These are phyloP conservation scores for Ectemnius cavifrons DNA, from an alignment of 2,888 invertebrate species.

Conservation along the genomic window DNA sequence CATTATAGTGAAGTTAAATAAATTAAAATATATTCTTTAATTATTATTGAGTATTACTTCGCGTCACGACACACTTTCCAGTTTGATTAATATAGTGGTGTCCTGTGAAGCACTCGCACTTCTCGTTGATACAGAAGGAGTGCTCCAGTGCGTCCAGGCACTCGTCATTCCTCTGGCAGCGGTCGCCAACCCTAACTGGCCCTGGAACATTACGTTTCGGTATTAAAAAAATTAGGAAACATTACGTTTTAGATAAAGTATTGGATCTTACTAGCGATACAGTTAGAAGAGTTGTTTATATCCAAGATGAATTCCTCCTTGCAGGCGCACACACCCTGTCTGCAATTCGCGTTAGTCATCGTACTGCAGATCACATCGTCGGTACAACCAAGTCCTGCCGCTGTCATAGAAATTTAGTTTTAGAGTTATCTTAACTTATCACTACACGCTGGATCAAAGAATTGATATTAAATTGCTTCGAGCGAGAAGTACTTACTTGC, in stretches of 20 bases:
- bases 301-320: conserved; percentile 60
- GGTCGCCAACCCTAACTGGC: conserved; percentile 55
- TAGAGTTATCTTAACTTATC: too few species aligned
- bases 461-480: too few species aligned
- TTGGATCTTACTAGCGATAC: conserved; percentile 59
- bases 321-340: conserved; percentile 63
- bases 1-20: not conserved
- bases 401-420: conserved; percentile 28
- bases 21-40: conserved; percentile 1
- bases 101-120: conserved; percentile 56
- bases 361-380: conserved; percentile 45
- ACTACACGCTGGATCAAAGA: not conserved
- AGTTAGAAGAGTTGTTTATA: conserved; percentile 65
- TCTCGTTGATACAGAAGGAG: conserved; percentile 57
- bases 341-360: conserved; percentile 64
- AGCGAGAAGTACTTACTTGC: conserved; percentile 61
- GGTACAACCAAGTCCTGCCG: conserved; percentile 55
- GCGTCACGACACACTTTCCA: conserved; percentile 49
- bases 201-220: conserved; percentile 45
- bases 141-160: conserved; percentile 59
- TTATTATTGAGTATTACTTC: conserved; percentile 44
- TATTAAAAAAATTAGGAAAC: not conserved
- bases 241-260: not conserved
- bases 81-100: conserved; percentile 59
- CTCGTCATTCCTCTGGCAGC: conserved; percentile 63